Base-by-base conservation (phyloP, 2,113 vertebrate genomes). In the Spermophilus dauricus region DNA sequence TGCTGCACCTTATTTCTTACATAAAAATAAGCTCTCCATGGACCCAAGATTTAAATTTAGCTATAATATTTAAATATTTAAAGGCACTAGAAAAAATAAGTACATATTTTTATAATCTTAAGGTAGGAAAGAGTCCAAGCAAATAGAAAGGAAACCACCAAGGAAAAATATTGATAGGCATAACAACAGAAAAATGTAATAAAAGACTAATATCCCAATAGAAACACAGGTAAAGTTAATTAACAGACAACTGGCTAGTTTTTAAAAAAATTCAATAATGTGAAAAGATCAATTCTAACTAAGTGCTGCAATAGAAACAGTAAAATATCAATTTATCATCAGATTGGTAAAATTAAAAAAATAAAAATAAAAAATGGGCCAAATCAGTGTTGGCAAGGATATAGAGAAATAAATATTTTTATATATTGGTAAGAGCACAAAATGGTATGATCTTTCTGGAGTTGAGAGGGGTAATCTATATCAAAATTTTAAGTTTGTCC, bases 31-130 rank as follows among this genome's bases (percentile, higher is more conserved):
- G 37, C 69, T 65, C 32, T 39, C 63, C 16, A 17, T 26, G n/a
- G 39, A 86, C 58, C 30, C 89, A 53, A 93, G 69, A 45, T 48
- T 82, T 76, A 86, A 75, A 88, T n/a, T 76, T 76, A 92, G 83
- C 73, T n/a, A 51, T 51, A 51, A 51, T 51, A 51, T 51, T 51
- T 51, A 51, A 51, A 51, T 45, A 45, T 45, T 45, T 45, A 45
- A 13, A 70, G 12, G 51, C 14, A 82, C 30, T 42, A 77, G 16
- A 92, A 97, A 45, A 61, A 88, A 65, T 11, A 42, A 17, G 39
- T 53, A 69, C 4, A 32, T 39, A 63, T 30, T 56, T 92, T 92
- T 89, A 80, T 75, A 86, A 93, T n/a, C 58, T 63, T 73, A 89
- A 72, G 7, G 8, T 94, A 89, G 24, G 32, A 93, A 76, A 95